Conservation (phyloP, 2,113 vertebrate species). For the Poeciliopsis retropinna region DNA sequence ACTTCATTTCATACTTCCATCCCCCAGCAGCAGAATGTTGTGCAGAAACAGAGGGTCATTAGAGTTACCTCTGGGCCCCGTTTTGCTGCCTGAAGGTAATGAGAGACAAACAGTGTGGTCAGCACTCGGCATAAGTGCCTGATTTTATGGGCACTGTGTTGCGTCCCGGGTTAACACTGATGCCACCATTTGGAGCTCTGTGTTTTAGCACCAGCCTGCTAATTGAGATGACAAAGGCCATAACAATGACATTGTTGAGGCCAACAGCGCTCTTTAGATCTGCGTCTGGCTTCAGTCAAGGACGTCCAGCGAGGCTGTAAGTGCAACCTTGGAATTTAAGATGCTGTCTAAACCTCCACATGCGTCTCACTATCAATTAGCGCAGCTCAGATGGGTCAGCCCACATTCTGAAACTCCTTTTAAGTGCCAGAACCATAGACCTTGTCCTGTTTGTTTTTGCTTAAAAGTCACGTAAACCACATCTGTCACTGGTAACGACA, state of each 20-base stretch:
- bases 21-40: slow-evolving; percentile 32
- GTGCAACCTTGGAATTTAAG: slow-evolving; percentile 76
- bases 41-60: slow-evolving; percentile 56
- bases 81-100: slow-evolving; percentile 66
- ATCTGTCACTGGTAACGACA: slow-evolving; percentile 32
- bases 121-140: slow-evolving; percentile 71
- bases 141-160: slow-evolving; percentile 71
- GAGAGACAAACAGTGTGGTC: slow-evolving; percentile 72
- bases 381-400: slow-evolving; percentile 42
- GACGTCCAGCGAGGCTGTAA: slow-evolving; percentile 62
- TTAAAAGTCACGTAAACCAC: slow-evolving; percentile 57
- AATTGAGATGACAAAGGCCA: slow-evolving; percentile 80
- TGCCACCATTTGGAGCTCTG: slow-evolving; percentile 71
- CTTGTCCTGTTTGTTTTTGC: slow-evolving; percentile 69
- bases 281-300: slow-evolving; percentile 79
- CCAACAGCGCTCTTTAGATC: slow-evolving; percentile 73
- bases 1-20: slow-evolving; percentile 51
- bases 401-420: slow-evolving; percentile 56
- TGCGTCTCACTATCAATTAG: slow-evolving; percentile 60
- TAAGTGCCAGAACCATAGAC: slow-evolving; percentile 45
- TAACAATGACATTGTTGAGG: slow-evolving; percentile 81
- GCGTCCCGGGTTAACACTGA: slow-evolving; percentile 73
- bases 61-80: slow-evolving; percentile 66
- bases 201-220: slow-evolving; percentile 82
- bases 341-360: slow-evolving; percentile 47